Percentiles rank a stretch among this genome's conserved stretches.
Conservation (phyloP, 2,113 vertebrate genomes). For the Chaetodon trifascialis region DNA sequence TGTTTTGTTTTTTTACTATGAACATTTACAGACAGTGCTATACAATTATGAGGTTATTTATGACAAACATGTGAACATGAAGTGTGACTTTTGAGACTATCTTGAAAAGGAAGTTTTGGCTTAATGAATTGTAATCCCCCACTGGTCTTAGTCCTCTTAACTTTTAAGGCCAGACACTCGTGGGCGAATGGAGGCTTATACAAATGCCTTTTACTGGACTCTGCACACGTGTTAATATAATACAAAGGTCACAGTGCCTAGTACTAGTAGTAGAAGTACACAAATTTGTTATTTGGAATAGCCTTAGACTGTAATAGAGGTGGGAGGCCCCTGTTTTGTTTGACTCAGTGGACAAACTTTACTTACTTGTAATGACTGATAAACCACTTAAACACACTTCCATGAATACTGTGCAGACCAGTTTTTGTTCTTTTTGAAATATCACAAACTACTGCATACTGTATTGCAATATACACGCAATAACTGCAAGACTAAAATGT, state of each 20-base stretch:
- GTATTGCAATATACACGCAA: not conserved
- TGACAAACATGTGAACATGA: not conserved
- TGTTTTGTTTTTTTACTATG: not conserved
- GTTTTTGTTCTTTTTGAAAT: not conserved
- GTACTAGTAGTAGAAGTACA: not conserved
- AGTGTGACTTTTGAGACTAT: not conserved
- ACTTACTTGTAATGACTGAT: not conserved
- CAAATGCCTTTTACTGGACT: conserved; percentile 13
- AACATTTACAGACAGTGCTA: not conserved
- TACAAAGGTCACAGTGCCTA: conserved; percentile 20
- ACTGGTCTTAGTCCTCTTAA: not conserved
- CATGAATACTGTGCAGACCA: not conserved
- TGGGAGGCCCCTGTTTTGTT: not conserved
- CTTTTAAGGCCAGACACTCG: not conserved
- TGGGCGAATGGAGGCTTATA: conserved; percentile 12
- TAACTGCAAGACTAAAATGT: not conserved
- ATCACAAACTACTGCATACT: not conserved
- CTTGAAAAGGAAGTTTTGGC: not conserved
- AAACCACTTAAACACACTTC: not conserved
- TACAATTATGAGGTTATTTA: not conserved
- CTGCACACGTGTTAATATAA: not conserved
- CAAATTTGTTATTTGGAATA: not conserved
- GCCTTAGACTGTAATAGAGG: not conserved
- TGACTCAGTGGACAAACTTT: not conserved
- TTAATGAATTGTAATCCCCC: conserved; percentile 5